Base-by-base conservation (phyloP, 1,140 invertebrate species). In the Macrotrachela quadricornifera region DNA sequence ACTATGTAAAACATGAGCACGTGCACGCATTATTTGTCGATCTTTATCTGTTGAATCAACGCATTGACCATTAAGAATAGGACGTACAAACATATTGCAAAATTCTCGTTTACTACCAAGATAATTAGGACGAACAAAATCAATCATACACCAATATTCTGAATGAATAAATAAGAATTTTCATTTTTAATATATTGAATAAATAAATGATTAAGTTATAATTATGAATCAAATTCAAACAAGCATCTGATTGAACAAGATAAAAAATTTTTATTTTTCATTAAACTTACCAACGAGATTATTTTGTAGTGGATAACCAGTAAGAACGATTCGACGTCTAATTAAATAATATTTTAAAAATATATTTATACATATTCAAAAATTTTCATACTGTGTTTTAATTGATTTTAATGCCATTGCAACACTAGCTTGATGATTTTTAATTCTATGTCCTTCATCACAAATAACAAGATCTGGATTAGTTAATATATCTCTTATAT, bases 271-370 rank as follows among this genome's bases (percentile, higher is more conserved):
- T 4, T 4, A 30, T 94, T 87, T 60, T 85, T 81, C 66, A 90
- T 91, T 14, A 71, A 3, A 86, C 85, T 63, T 82, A 77, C 94
- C 90, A 61, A 77, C 77, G 12, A 95, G 75, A 74, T 94, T 94
- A 65, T 95, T 95, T 68, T 95, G 88, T 21, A 96, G 67, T 2
- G 90, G 90, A 0, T 88, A 94, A 52, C 90, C 88, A 13, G 90
- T 94, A 10, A 95, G 75, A 0, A 92, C 81, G 54, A 95, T 81
- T 57, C 88, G 75, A 14, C 86, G 71, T 30, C 73, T 69, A 0
- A 84, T 83, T 62, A 73, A 78, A 38, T 30, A 73, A 67, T 0
- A 83, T 83, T 62, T 73, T 78, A 42, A 92, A 78, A 46, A 75
- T 71, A 57, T 77, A 82, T 71, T 92, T 81, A 0, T 83, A 78